phyloP scores from a whole-genome alignment of 53 echinoderm and acorn worm genomes.

The Antedon mediterranea region DNA sequence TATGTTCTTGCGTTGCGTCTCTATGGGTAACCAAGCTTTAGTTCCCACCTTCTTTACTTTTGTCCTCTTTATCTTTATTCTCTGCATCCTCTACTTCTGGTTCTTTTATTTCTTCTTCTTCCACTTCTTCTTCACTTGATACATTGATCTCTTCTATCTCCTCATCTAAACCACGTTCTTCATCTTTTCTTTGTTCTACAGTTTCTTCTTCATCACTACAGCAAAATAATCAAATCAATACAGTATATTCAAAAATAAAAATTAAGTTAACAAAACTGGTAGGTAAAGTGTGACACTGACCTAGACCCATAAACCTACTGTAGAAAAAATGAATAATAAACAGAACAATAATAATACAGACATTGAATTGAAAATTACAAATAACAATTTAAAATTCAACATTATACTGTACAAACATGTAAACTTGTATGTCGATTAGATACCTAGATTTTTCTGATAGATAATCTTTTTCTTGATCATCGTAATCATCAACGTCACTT shows the following conservation, averaged over 20 bases:
- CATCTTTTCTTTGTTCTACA: neutral
- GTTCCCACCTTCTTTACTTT: conserved; percentile 27
- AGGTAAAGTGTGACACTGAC: no score
- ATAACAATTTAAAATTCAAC: no score
- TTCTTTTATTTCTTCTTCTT: conserved; percentile 40
- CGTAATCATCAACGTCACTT: conserved; percentile 96
- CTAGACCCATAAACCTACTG: no score
- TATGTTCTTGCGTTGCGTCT: no score
- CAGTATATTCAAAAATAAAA: no score
- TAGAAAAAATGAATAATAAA: no score
- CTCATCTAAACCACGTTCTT: conserved; percentile 49
- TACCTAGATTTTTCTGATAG: conserved; percentile 88
- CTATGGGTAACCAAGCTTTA: no score
- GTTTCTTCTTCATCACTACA: conserved; percentile 56
- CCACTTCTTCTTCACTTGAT: conserved; percentile 46
- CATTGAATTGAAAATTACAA: no score
- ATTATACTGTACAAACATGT: no score
- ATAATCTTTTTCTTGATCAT: conserved; percentile 87
- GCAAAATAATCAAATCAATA: neutral
- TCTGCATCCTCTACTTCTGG: conserved; percentile 9
- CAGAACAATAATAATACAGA: no score
- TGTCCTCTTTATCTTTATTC: conserved; percentile 17
- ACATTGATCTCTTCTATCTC: conserved; percentile 51
- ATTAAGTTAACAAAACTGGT: no score
- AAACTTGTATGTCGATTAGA: neutral